These are phyloP conservation scores for Leptinotarsa juncta DNA, from an alignment of 2,888 invertebrate genomes.

Conservation along the genomic window DNA sequence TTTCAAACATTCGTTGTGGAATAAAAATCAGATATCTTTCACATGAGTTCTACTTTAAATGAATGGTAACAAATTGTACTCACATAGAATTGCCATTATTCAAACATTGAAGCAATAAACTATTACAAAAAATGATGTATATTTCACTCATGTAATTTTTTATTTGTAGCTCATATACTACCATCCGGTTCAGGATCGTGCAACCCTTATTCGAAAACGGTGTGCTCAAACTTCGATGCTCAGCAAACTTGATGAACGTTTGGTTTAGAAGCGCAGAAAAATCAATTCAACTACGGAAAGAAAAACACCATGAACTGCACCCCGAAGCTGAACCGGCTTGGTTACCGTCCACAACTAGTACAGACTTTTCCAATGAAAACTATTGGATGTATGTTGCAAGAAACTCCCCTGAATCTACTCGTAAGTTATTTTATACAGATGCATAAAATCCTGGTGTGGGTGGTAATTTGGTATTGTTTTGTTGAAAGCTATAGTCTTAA, in stretches of 20 bases:
- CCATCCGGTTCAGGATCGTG: constrained; percentile 58
- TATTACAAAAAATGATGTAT: too few species aligned
- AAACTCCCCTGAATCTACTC: constrained; percentile 34
- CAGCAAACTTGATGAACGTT: constrained; percentile 74
- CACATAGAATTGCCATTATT: too few species aligned
- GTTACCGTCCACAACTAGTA: constrained; percentile 32
- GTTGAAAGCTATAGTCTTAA: too few species aligned
- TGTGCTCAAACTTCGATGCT: constrained; percentile 71
- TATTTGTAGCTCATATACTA: constrained; percentile 58
- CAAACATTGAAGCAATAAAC: too few species aligned
- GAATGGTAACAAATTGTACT: too few species aligned
- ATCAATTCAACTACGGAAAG: constrained; percentile 71
- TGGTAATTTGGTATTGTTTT: too few species aligned
- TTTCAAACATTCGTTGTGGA: too few species aligned
- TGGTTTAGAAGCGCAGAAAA: constrained; percentile 78
- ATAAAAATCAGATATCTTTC: too few species aligned
- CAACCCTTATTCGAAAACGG: constrained; percentile 59
- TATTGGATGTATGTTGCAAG: constrained; percentile 38
- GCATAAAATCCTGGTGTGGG: too few species aligned
- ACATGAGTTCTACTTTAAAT: too few species aligned
- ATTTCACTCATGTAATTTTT: constrained; percentile 15
- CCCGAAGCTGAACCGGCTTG: constrained; percentile 28
- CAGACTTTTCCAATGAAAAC: constrained; percentile 35
- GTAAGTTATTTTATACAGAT: constrained; percentile 24
- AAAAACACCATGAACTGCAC: constrained; percentile 39